Evolutionary conservation across 2,797 vertebrate species (phyloP).

Genomic region (Microhierax caerulescens): DNA sequence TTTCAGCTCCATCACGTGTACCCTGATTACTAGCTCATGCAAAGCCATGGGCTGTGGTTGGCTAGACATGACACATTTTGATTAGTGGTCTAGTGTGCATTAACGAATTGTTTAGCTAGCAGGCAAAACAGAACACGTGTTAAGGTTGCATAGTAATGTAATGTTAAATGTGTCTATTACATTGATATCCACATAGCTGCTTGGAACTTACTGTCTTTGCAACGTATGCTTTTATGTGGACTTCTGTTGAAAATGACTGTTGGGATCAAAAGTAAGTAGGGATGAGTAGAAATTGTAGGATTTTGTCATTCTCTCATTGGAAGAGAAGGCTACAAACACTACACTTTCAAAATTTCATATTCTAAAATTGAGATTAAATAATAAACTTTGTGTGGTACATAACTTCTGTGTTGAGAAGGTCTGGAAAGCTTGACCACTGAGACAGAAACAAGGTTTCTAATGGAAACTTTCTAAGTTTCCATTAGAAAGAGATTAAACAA

Average conservation of each 20-base stretch:
- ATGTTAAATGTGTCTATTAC: neutral
- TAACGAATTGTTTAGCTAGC: slow-evolving; percentile 19
- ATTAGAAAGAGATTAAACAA: neutral
- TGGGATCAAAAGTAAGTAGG: neutral
- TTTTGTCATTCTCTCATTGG: neutral
- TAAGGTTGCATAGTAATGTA: neutral
- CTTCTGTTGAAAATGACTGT: neutral
- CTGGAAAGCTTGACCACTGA: neutral
- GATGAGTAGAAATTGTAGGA: neutral
- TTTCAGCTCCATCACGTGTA: neutral
- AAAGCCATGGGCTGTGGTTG: neutral
- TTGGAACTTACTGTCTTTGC: neutral
- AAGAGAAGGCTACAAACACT: neutral
- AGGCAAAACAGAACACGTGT: neutral
- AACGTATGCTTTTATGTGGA: neutral
- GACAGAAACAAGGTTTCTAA: neutral
- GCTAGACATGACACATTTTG: neutral
- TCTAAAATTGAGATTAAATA: neutral
- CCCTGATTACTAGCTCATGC: neutral
- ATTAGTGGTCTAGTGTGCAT: neutral
- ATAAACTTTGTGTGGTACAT: neutral
- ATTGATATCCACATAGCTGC: neutral
- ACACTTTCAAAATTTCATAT: neutral
- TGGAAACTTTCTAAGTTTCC: neutral
- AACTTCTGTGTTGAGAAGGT: neutral